Evolutionary conservation across 2,797 vertebrate species (phyloP), one percentile per base, ranked within the genome.

Genomic region (Rhynchotus rufescens): DNA sequence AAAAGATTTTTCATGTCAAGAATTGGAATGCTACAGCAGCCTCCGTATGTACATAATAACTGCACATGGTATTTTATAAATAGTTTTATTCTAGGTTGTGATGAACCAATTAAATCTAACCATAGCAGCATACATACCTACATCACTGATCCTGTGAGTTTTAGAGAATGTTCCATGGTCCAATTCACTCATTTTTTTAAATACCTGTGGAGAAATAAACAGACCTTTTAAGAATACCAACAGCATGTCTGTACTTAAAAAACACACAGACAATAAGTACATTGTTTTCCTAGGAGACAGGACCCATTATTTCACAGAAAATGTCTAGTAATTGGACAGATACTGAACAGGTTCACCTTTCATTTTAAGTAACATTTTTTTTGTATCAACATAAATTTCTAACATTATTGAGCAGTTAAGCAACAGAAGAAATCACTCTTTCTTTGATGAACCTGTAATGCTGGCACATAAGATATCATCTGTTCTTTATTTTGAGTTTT

Each of bases 121-220:
- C 49, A 56, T 3, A 12, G 64, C 4, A 52, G 30, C n/a, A 65
- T 54, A 86, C 73, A 91, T 98, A 99, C 98, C 98, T 93, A 80
- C 83, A 90, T 96, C 96, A 89, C 95, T 94, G 49, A 79, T 95
- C 95, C 96, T 97, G 75, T 77, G 92, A 86, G 74, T 92, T 77
- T 97, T 97, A 90, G 94, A 68, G 80, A 98, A 96, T 3, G 69
- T 73, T 56, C 83, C 95, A 54, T 71, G 75, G 69, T 97, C 93
- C 88, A 42, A 97, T 92, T 96, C 96, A 96, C 87, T 97, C 98
- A 98, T 98, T 81, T 83, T 94, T 72, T 75, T 71, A 62, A 28
- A 54, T 60, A 94, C 71, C 87, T 98, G 90, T 80, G 80, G 91
- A 96, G 82, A 54, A 96, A 95, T 73, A 89, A 95, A 86, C 30